Evolutionary conservation across 2,888 invertebrate species (phyloP), one percentile per base, ranked within the genome.

Genomic region (Chymomyza procnemis): DNA sequence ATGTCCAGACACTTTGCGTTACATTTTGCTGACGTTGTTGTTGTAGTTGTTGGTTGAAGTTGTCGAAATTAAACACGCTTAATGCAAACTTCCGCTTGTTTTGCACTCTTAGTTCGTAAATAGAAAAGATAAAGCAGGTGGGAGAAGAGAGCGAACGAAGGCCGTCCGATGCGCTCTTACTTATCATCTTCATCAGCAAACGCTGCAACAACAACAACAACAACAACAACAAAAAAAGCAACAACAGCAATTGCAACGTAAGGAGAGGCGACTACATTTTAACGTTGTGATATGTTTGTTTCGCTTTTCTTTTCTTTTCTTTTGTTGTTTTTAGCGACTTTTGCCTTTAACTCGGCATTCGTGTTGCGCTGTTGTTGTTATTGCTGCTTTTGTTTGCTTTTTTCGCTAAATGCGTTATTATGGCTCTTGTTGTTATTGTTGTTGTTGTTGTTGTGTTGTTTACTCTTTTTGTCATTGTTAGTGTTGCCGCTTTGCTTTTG

Each of bases 381-480:
- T 60, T 64, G 62, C 60, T 66, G 58, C 62, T 55, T 63, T 60
- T 66, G 58, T 66, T 55, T 63, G 16, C 26, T 60, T 61, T 69
- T 58, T 62, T 64, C 21, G 6, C 34, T 60, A 19, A 61, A 56
- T 21, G 56, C 48, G 30, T 67, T 52, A 26, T 47, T 64, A 19
- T 12, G 30, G 18, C 34, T 46, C 3, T 61, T 56, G 48, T 1
- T 61, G 48, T 69, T 83, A 80, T 6, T 74, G 69, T 76, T 80
- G 77, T 85, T 85, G 82, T 73, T 83, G 84, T 87, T 85, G 74
- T 80, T 75, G 82, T 85, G 82, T 73, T 83, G 84, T 87, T 85
- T 83, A 87, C 84, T 80, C 71, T 83, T 70, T 9, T 12, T 74
- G 69, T 76, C 83, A 79, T 85, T 85, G 82, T 75, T 79, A 55